phyloP scores from a whole-genome alignment of 2,888 invertebrate species.

The Sesamia inferens region DNA sequence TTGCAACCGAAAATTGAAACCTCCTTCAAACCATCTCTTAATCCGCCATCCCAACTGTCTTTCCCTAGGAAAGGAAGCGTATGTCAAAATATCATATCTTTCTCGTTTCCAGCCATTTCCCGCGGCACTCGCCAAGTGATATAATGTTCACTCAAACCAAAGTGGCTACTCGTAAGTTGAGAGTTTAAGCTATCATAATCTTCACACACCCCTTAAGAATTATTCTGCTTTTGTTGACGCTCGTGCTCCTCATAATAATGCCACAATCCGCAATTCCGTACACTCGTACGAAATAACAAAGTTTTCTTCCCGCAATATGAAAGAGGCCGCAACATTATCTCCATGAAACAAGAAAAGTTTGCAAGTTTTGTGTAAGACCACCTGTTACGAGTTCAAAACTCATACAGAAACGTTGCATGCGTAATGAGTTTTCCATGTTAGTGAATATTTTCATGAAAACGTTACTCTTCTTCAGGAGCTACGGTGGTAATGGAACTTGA shows the following conservation, averaged over 20 bases:
- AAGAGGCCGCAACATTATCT: conserved; percentile 32
- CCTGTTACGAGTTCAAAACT: conserved; percentile 58
- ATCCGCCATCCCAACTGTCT: not conserved
- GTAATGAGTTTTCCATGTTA: conserved; percentile 47
- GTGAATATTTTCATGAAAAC: conserved; percentile 21
- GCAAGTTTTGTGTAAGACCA: conserved; percentile 35
- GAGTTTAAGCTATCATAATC: not conserved
- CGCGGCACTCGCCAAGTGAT: not conserved
- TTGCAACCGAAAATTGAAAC: no score
- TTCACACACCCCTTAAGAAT: not conserved
- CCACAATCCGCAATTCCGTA: conserved; percentile 16
- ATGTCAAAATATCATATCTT: no score
- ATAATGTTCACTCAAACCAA: not conserved
- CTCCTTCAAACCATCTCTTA: not conserved
- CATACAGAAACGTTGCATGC: conserved; percentile 44
- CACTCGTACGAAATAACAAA: conserved; percentile 33
- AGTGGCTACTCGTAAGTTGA: no score
- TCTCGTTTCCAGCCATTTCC: not conserved
- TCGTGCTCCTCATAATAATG: not conserved
- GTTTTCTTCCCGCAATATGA: conserved; percentile 16
- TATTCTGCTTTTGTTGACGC: not conserved
- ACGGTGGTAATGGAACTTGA: conserved; percentile 1
- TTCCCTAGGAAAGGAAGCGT: no score
- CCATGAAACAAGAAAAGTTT: conserved; percentile 45
- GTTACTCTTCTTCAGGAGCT: not conserved